Conservation (phyloP, 2,113 vertebrate genomes). For the Butastur rufipennis region DNA sequence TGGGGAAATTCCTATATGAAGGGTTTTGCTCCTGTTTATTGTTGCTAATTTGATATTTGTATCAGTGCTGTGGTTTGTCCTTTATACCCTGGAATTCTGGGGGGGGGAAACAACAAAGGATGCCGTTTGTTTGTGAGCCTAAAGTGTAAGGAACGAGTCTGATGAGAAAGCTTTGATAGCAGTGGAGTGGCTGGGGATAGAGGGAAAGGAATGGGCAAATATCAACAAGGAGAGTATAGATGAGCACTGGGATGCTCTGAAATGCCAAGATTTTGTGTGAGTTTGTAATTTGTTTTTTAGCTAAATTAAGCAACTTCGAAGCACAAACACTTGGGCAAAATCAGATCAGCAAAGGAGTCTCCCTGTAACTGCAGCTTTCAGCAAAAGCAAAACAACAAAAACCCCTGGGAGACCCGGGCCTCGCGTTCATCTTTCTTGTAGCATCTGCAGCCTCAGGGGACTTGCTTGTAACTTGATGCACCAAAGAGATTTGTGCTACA, state of each 20-base stretch:
- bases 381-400: background rate
- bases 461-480: background rate
- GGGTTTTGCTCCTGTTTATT: background rate
- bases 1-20: background rate
- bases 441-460: background rate
- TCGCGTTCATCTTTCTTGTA: background rate
- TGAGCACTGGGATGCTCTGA: background rate
- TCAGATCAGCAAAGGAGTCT: background rate
- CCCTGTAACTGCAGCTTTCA: background rate
- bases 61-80: background rate
- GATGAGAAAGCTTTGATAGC: background rate
- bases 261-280: background rate
- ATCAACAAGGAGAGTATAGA: background rate
- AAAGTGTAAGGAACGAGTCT: background rate
- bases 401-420: background rate
- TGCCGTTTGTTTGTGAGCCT: background rate
- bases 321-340: background rate
- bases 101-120: background rate
- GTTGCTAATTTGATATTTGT: background rate
- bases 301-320: background rate
- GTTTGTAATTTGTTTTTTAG: background rate
- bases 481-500: background rate
- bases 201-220: background rate
- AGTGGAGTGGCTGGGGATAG: background rate
- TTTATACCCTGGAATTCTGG: background rate